These are phyloP conservation scores for Heliconius aoede DNA, from an alignment of 2,888 invertebrate species.

Conservation along the genomic window DNA sequence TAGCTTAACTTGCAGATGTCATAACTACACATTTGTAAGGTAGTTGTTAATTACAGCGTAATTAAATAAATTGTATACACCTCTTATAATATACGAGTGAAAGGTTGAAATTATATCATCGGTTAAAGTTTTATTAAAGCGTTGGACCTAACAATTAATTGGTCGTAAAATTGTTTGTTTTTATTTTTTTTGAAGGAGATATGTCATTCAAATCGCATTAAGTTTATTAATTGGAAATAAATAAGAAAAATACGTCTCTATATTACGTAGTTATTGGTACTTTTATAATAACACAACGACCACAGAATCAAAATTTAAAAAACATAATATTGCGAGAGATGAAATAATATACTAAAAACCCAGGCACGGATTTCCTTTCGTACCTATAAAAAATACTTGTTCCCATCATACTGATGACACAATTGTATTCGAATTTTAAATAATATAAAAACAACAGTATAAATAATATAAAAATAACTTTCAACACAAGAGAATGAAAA, in stretches of 20 bases:
- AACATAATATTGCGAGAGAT: too few relatives aligned
- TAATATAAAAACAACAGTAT: neutral
- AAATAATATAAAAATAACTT: too few relatives aligned
- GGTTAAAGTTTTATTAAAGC: conserved; percentile 11
- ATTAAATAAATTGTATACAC: conserved; percentile 12
- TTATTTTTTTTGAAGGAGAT: neutral
- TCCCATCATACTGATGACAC: too few relatives aligned
- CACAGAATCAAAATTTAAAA: too few relatives aligned
- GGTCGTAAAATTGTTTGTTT: conserved; percentile 1
- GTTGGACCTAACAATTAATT: neutral
- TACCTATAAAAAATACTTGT: neutral
- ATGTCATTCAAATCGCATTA: neutral
- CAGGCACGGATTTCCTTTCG: neutral
- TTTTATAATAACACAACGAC: too few relatives aligned
- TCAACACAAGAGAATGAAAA: too few relatives aligned
- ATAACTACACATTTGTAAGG: neutral
- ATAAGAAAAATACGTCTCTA: too few relatives aligned
- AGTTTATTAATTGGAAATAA: neutral
- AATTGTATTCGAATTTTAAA: neutral
- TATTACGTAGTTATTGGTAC: too few relatives aligned
- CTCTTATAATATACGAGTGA: neutral
- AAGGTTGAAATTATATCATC: conserved; percentile 6
- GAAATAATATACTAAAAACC: neutral
- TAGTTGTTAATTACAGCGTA: neutral
- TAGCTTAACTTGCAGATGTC: neutral